Evolutionary conservation across 2,113 vertebrate genomes (phyloP).

Genomic region (Cephalopholis sonnerati): DNA sequence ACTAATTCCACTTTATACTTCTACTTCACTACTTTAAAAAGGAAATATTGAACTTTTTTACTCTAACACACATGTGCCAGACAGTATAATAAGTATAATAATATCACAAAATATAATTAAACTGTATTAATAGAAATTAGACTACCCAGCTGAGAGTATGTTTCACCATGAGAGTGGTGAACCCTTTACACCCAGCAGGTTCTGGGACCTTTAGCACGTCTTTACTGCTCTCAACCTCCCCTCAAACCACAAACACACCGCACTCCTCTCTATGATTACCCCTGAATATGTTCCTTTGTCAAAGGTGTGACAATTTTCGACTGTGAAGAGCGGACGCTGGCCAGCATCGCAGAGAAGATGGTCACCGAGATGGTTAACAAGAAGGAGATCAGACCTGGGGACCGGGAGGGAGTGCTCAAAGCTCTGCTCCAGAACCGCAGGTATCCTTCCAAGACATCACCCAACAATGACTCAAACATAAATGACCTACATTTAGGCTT

Average conservation of each 20-base stretch:
- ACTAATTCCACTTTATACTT: not conserved
- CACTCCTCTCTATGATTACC: not conserved
- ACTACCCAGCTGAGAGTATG: not conserved
- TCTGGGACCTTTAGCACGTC: not conserved
- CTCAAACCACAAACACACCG: not conserved
- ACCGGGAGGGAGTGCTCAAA: slow-evolving; percentile 84
- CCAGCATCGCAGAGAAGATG: slow-evolving; percentile 84
- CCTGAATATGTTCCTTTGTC: not conserved
- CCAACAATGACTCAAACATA: slow-evolving; percentile 59
- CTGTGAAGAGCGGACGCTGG: slow-evolving; percentile 84
- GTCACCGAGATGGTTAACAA: slow-evolving; percentile 87
- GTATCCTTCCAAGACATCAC: slow-evolving; percentile 76
- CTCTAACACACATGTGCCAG: too few relatives aligned
- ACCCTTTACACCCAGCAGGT: not conserved
- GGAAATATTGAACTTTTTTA: not conserved
- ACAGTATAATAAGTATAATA: too few relatives aligned
- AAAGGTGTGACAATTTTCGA: slow-evolving; percentile 90
- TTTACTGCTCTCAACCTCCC: not conserved
- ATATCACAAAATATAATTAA: not conserved
- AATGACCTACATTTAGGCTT: slow-evolving; percentile 43
- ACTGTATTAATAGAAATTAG: not conserved
- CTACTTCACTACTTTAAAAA: not conserved
- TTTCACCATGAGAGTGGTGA: not conserved
- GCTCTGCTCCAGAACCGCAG: slow-evolving; percentile 88
- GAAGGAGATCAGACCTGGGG: slow-evolving; percentile 85